phyloP scores from a whole-genome alignment of 2,113 vertebrate species.

The Paramormyrops kingsleyae region DNA sequence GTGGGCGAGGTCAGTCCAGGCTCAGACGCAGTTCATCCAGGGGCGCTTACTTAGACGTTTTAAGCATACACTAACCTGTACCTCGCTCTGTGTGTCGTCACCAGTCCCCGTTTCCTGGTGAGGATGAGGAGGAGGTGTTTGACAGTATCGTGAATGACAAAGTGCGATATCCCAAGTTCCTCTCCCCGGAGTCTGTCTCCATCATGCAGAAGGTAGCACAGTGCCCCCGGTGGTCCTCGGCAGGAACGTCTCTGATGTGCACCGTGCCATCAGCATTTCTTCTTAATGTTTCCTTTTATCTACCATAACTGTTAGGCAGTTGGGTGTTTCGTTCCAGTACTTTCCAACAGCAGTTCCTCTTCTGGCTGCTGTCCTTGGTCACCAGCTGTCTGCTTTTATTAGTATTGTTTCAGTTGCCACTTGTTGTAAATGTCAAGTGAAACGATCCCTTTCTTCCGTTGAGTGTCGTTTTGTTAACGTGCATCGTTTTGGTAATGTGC shows the following conservation, averaged over 20 bases:
- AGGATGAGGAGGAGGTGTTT: constrained; percentile 95
- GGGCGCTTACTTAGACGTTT: not conserved
- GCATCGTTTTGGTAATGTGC: not conserved
- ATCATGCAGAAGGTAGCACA: constrained; percentile 78
- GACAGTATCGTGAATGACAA: constrained; percentile 91
- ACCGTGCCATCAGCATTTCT: not conserved
- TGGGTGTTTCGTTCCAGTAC: not conserved
- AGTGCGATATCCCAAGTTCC: constrained; percentile 72
- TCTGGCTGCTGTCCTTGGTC: not conserved
- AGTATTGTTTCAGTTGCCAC: not conserved
- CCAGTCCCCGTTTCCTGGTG: constrained; percentile 89
- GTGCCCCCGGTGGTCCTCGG: not conserved
- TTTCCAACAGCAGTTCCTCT: not conserved
- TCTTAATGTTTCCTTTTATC: not conserved
- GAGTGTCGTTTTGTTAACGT: not conserved
- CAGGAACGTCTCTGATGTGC: not conserved
- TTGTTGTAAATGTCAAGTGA: not conserved
- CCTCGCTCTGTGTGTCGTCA: not conserved
- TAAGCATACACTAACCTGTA: not conserved
- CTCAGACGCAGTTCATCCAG: not conserved
- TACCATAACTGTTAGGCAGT: not conserved
- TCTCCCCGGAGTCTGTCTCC: constrained; percentile 71
- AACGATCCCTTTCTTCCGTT: not conserved
- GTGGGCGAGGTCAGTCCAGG: constrained; percentile 82
- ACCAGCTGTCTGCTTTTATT: not conserved